Percentiles rank a stretch among this genome's conserved stretches.
Evolutionary conservation across 2,888 invertebrate species (phyloP).

Genomic region (Drosophila kambysellisi): DNA sequence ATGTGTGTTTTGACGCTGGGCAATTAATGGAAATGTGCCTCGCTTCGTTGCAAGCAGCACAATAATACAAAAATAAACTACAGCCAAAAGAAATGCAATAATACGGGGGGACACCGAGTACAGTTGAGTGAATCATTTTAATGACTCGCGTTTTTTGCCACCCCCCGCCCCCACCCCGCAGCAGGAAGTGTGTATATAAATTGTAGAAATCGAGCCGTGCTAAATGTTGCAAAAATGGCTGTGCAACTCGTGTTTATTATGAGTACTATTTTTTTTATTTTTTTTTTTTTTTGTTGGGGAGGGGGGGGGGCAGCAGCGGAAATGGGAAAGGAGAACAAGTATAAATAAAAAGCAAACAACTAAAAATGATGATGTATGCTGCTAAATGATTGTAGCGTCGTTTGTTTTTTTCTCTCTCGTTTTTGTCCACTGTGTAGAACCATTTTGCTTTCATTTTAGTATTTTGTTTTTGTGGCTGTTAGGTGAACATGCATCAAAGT

Average conservation of each 20-base stretch:
- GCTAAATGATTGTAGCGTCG: slow-evolving; percentile 52
- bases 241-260: slow-evolving; percentile 51
- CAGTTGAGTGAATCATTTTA: slow-evolving; percentile 76
- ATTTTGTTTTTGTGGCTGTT: slow-evolving; percentile 31
- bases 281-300: slow-evolving; percentile 11
- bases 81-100: slow-evolving; percentile 33
- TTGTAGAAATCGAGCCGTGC: slow-evolving; percentile 45
- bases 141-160: slow-evolving; percentile 62
- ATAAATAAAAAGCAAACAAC: slow-evolving; percentile 35
- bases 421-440: slow-evolving; percentile 32
- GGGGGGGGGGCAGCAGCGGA: slow-evolving; percentile 19
- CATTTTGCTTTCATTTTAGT: slow-evolving; percentile 39
- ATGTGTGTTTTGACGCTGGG: slow-evolving; percentile 19
- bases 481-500: slow-evolving; percentile 79
- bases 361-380: slow-evolving; percentile 74
- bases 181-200: slow-evolving; percentile 39
- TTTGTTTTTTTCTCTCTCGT: slow-evolving; percentile 10
- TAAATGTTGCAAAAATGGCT: slow-evolving; percentile 64
- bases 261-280: slow-evolving; percentile 14
- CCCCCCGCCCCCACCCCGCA: background rate
- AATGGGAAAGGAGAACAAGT: slow-evolving; percentile 24
- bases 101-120: slow-evolving; percentile 41
- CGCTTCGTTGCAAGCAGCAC: slow-evolving; percentile 16
- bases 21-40: slow-evolving; percentile 55
- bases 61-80: slow-evolving; percentile 22